phyloP scores from a whole-genome alignment of 2,113 vertebrate genomes.

The Peromyscus maniculatus region DNA sequence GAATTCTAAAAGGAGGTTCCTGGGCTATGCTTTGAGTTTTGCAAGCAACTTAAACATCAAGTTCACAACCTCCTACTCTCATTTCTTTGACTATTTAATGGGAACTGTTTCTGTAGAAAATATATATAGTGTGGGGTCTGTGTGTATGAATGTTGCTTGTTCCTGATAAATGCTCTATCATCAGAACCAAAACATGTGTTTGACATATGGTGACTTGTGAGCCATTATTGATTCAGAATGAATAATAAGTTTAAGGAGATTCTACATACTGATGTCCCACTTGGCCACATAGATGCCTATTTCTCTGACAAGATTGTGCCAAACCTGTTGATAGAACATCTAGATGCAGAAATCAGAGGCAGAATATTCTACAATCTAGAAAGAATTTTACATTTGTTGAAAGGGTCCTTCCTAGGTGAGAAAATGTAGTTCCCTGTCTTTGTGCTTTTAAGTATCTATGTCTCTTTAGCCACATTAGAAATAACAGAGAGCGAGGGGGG shows the following conservation, averaged over 20 bases:
- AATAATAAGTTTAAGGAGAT: conserved; percentile 9
- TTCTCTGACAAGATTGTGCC: not conserved
- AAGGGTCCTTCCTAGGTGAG: not conserved
- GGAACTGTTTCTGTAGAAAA: conserved; percentile 32
- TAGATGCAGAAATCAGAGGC: not conserved
- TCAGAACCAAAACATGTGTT: not conserved
- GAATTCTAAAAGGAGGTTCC: conserved; percentile 22
- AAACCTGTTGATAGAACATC: not conserved
- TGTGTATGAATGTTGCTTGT: not conserved
- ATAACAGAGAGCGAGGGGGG: not conserved
- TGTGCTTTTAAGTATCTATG: conserved; percentile 6
- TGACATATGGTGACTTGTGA: not conserved
- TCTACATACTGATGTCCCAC: not conserved
- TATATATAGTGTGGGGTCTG: not conserved
- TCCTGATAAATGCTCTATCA: not conserved
- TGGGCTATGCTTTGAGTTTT: conserved; percentile 50
- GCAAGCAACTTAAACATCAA: conserved; percentile 20
- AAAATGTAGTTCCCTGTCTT: not conserved
- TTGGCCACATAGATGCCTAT: not conserved
- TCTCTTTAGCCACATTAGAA: not conserved
- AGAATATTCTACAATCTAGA: conserved; percentile 36
- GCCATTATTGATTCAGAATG: conserved; percentile 25
- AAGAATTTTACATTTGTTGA: conserved; percentile 14
- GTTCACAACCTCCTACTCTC: not conserved
- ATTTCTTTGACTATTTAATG: conserved; percentile 41